These are phyloP conservation scores for Sturmia bella DNA, from an alignment of 2,888 invertebrate species.

Conservation along the genomic window DNA sequence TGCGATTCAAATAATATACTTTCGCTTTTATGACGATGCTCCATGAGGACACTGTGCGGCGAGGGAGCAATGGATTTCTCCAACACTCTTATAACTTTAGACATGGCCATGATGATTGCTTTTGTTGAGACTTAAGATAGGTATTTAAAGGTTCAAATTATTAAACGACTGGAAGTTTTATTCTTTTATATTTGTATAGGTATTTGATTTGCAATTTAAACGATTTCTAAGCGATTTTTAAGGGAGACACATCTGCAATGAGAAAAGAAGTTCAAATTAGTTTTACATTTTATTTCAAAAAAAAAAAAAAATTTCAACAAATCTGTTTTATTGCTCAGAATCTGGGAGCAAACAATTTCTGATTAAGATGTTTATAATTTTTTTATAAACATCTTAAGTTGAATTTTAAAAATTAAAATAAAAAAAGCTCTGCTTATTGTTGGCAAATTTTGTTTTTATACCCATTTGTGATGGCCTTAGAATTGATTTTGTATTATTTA, in stretches of 20 bases:
- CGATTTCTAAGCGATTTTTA: slow-evolving; percentile 30
- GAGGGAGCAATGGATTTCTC: slow-evolving; percentile 93
- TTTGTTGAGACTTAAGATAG: background rate
- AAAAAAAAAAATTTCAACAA: background rate
- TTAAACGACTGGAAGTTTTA: background rate
- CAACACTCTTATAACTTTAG: slow-evolving; percentile 94
- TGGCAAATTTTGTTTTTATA: no score
- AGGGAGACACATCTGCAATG: slow-evolving; percentile 50
- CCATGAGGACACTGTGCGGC: slow-evolving; percentile 94
- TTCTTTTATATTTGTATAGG: background rate
- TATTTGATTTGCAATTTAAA: background rate
- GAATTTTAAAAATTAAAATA: no score
- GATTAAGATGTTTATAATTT: no score
- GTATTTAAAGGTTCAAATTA: background rate
- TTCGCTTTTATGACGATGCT: slow-evolving; percentile 92
- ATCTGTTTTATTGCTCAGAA: no score
- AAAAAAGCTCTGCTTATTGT: no score
- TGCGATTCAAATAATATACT: slow-evolving; percentile 95
- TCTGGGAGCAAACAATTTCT: no score
- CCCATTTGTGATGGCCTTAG: no score
- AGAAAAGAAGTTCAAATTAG: background rate
- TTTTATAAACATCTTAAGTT: no score
- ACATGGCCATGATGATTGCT: slow-evolving; percentile 90
- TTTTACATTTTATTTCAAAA: background rate
- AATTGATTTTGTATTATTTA: no score